Percentiles rank a stretch among this genome's conserved stretches.
These are phyloP conservation scores for Heliothis virescens DNA, from an alignment of 1,140 invertebrate species.

Conservation along the genomic window DNA sequence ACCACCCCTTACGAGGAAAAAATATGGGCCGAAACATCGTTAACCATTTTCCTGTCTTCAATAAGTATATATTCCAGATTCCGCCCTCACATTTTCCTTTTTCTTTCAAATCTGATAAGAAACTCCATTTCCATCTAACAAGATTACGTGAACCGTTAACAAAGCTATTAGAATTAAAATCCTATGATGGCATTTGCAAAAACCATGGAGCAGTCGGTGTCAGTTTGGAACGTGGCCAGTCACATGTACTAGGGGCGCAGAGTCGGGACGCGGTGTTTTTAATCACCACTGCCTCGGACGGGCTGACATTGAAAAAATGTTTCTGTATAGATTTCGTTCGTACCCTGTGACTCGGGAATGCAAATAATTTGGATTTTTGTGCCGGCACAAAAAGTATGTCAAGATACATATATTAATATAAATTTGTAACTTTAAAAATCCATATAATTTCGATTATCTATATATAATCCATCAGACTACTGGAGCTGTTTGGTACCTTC, in stretches of 20 bases:
- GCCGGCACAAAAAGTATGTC: background rate
- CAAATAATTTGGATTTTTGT: constrained; percentile 24
- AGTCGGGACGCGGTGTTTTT: constrained; percentile 39
- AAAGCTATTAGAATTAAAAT: constrained; percentile 39
- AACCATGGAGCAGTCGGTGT: constrained; percentile 37
- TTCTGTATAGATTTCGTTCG: constrained; percentile 22
- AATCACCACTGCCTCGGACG: constrained; percentile 40
- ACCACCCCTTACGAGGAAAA: background rate
- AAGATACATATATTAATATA: too few relatives aligned
- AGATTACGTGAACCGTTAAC: constrained; percentile 31
- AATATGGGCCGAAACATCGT: background rate
- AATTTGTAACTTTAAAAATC: too few relatives aligned
- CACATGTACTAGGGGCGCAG: constrained; percentile 37
- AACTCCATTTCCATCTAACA: constrained; percentile 22
- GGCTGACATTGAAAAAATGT: constrained; percentile 45
- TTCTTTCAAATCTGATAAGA: constrained; percentile 31
- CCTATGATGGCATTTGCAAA: constrained; percentile 28
- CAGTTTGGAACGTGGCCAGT: constrained; percentile 45
- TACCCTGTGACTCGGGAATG: background rate
- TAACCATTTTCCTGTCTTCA: constrained; percentile 14
- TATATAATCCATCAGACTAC: too few relatives aligned
- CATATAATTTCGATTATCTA: too few relatives aligned
- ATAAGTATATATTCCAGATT: constrained; percentile 31
- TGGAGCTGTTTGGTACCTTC: too few relatives aligned
- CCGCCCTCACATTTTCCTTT: constrained; percentile 23